Evolutionary conservation across 2,113 vertebrate genomes (phyloP), one percentile per base, ranked within the genome.

Genomic region (Cyphomyrus discorhynchus): DNA sequence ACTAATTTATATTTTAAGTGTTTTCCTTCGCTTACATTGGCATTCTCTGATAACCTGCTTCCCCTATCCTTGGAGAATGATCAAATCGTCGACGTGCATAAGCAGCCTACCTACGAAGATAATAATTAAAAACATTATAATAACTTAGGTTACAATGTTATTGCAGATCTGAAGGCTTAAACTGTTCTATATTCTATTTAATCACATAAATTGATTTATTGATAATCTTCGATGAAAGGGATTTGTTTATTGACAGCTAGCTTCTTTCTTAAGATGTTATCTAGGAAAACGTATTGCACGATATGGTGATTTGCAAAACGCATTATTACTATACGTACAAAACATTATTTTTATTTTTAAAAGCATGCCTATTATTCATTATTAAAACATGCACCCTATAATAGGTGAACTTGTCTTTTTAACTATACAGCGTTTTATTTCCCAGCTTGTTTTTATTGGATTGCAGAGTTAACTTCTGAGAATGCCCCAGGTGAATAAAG

Each of bases 401-500:
- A 31, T 70, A 4, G n/a, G 27, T 31, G 10, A 70, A 70, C n/a
- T 31, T 70, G 21, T 45, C 42, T 17, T 89, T 89, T 49, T 89
- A 31, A n/a, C 17, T 53, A 53, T 39, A 6, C 89, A 3, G 46
- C 9, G 19, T 7, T 89, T 86, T 39, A 77, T 53, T 17, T 45
- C 6, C 7, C 35, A 13, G 9, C 49, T 52, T 47, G 52, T 46
- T 52, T 31, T 86, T 53, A n/a, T 87, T 62, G 31, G 56, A 35
- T 17, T 82, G 39, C 89, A 86, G 80, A 47, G 24, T 45, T 56
- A 21, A 70, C 10, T 46, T 56, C 62, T 45, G 77, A 88, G 17
- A 80, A 96, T 96, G 96, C 95, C 95, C 90, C 95, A 95, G 82
- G 94, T 93, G 87, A 96, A 93, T 90, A 96, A 96, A 87, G 94